Conservation (phyloP, 2,113 vertebrate species). For the Gasterosteus aculeatus region DNA sequence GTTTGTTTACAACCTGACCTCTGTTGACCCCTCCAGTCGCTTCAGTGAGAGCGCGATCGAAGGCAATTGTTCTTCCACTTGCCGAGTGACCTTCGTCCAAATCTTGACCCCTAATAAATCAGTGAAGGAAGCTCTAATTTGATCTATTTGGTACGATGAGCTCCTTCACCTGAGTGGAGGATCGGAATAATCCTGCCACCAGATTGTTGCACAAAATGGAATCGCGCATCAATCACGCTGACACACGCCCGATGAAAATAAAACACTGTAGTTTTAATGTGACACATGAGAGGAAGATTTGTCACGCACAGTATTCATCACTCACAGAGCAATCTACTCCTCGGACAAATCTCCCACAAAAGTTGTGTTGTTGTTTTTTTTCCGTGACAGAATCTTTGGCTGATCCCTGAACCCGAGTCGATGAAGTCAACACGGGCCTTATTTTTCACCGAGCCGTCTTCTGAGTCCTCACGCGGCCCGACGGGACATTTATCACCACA, state of each 20-base stretch:
- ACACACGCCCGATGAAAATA: background rate
- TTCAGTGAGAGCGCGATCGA: no score
- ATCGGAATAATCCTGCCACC: background rate
- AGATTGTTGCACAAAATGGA: background rate
- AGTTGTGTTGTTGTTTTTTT: background rate
- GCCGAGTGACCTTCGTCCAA: background rate
- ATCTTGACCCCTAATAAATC: background rate
- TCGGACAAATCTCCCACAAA: background rate
- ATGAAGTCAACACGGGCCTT: background rate
- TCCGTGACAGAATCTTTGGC: background rate
- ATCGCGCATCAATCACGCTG: background rate
- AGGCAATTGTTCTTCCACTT: no score
- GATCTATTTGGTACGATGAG: background rate
- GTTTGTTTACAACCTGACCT: background rate
- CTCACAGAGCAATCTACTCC: background rate
- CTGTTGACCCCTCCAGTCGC: no score
- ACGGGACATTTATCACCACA: background rate
- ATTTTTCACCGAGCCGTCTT: background rate
- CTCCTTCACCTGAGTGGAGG: background rate
- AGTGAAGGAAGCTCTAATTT: background rate
- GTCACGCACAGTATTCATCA: background rate
- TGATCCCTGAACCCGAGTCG: background rate
- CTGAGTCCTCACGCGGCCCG: background rate
- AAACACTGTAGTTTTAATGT: background rate
- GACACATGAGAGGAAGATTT: background rate